Base-by-base conservation (phyloP, 2,888 invertebrate genomes). In the Chrysolina haemoptera region DNA sequence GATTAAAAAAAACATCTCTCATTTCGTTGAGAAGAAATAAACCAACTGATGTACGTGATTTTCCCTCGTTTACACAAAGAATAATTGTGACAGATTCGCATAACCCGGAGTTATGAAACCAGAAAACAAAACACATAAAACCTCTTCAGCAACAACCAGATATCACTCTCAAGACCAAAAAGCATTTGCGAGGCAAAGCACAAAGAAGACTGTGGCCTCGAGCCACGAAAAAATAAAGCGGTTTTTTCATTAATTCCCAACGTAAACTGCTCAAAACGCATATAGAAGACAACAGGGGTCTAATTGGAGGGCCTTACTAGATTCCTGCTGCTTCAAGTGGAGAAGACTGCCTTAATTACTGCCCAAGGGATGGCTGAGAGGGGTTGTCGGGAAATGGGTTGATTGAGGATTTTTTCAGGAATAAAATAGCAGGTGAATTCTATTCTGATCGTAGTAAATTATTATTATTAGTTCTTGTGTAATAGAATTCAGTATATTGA, bases 221-320 rank as follows among this genome's bases (percentile, higher is more conserved):
- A n/a, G 59, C 27, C 35, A 27, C 12, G n/a, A 16, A 12, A 18
- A 67, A 53, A 73, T 70, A 73, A 73, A 73, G 73, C 73, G 73
- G 62, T 73, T 69, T 70, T 63, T 71, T 78, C 76, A 72, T 78
- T 76, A 75, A 72, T 75, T 64, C 73, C 69, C 66, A 68, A 68
- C 71, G 70, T 75, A 74, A 76, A 78, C 71, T 68, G 76, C 72
- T 78, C 72, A 76, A 75, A 76, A 80, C 83, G 82, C 80, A 81
- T 82, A 80, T 80, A 82, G 76, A 16, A 79, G 74, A 79, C 80
- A 79, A 79, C 76, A 74, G 77, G 76, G 70, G 76, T 79, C 79
- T 79, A 80, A 80, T 80, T 81, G 79, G 79, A 78, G 78, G 68
- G 62, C 40, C 65, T 59, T 14, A 16, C 59, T 46, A 43, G 70